Conservation (phyloP, 2,797 vertebrate species). For the Darevskia mixta region DNA sequence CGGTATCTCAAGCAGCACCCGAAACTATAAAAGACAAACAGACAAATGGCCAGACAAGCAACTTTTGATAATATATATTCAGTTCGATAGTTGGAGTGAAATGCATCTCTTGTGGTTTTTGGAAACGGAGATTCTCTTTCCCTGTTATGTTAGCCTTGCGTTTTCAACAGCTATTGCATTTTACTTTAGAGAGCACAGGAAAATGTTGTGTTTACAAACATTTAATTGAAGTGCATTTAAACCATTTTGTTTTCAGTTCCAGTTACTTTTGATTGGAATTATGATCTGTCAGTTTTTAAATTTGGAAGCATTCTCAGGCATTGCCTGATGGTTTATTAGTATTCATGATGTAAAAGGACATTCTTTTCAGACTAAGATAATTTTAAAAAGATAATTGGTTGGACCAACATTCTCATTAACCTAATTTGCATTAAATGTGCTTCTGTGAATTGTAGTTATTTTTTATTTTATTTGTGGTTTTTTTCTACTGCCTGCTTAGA, state of each 20-base stretch:
- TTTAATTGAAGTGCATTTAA: constrained; percentile 32
- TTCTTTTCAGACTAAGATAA: constrained; percentile 62
- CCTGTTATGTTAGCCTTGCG: constrained; percentile 24
- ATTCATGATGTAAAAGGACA: constrained; percentile 60
- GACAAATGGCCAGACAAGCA: no score
- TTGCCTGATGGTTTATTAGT: constrained; percentile 54
- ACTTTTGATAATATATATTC: no score
- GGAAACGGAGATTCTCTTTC: background rate
- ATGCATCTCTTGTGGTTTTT: background rate
- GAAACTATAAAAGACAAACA: no score
- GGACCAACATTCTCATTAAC: constrained; percentile 70
- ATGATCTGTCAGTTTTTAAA: constrained; percentile 36
- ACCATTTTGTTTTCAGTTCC: constrained; percentile 24
- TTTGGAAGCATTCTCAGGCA: constrained; percentile 27
- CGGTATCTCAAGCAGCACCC: no score
- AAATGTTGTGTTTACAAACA: background rate
- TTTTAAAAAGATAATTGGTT: constrained; percentile 68
- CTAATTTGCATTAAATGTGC: constrained; percentile 69
- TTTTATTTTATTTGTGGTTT: constrained; percentile 57
- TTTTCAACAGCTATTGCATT: constrained; percentile 10
- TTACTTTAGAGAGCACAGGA: constrained; percentile 17
- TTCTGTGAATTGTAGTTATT: constrained; percentile 64
- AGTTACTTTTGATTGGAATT: constrained; percentile 38
- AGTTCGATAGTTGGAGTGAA: background rate
- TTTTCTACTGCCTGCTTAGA: background rate